Conservation (phyloP, 2,797 vertebrate genomes). For the Bryconaethiops microstoma region DNA sequence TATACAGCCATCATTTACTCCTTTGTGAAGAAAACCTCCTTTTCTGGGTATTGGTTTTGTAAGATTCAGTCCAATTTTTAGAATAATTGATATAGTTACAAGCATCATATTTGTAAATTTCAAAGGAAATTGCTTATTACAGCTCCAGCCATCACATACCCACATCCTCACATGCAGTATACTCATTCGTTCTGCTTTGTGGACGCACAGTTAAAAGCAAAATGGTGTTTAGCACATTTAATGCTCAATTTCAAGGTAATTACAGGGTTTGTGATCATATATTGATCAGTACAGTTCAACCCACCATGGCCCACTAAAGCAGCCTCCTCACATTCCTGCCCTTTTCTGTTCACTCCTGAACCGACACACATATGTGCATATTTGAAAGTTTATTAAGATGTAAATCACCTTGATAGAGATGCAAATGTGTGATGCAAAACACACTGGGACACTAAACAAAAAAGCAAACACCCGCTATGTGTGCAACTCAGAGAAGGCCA, state of each 20-base stretch:
- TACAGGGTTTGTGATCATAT: not conserved
- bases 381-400: not conserved
- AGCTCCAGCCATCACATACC: not conserved
- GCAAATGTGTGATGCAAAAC: not conserved
- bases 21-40: no score
- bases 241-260: not conserved
- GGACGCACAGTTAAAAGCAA: not conserved
- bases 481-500: not conserved
- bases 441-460: constrained; percentile 8
- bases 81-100: no score
- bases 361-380: not conserved
- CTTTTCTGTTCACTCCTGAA: not conserved
- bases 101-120: no score
- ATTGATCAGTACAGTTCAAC: not conserved
- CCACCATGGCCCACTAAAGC: not conserved
- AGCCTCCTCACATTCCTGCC: not conserved
- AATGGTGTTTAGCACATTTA: not conserved
- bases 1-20: no score
- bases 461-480: constrained; percentile 8
- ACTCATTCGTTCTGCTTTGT: not conserved
- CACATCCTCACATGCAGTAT: not conserved
- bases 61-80: no score
- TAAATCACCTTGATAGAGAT: not conserved
- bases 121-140: no score
- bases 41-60: no score